Base-by-base conservation (phyloP, 2,888 invertebrate species). In the Tetranychus piercei region DNA sequence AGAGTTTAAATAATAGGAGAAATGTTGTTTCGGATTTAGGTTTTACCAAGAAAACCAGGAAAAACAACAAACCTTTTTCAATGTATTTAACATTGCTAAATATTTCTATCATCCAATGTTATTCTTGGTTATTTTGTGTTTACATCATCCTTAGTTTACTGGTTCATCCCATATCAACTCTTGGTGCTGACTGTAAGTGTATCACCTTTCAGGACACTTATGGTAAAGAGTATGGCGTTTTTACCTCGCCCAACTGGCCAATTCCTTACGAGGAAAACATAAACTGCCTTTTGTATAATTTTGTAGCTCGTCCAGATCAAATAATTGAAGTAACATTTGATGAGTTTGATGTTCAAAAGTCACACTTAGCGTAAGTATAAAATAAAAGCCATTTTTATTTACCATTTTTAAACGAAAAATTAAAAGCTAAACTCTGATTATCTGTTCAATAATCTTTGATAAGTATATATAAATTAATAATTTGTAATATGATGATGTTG, bases 181-280 rank as follows among this genome's bases (percentile, higher is more conserved):
- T 55, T 55, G 45, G 75, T 86, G 74, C 86, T 92, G 91, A 90
- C 83, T 92, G 92, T 83, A 87, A 89, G 80, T 92, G 92, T 83
- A 85, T 91, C 79, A 87, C 88, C 77, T 92, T 88, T 85, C 89
- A 90, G 80, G 89, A 88, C 78, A 88, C 89, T 77, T 89, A 88
- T 82, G 88, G 89, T 80, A 89, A 88, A 83, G 88, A 88, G 81
- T 88, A 87, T 78, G 92, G 91, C 78, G 87, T 87, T 72, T 92
- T 92, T 85, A 89, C 87, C 81, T 90, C 90, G 79, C 92, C 92
- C 22, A 89, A 91, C 84, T 91, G 88, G 83, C 91, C 91, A 5
- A 86, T 87, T 77, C 86, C 88, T 76, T 91, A 91, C 83, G 88
- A 88, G 8, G 82, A 87, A 76, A 87, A 87, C 80, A 86, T 90